Evolutionary conservation across 2,888 invertebrate species (phyloP), one percentile per base, ranked within the genome.

Genomic region (Mimas tiliae): DNA sequence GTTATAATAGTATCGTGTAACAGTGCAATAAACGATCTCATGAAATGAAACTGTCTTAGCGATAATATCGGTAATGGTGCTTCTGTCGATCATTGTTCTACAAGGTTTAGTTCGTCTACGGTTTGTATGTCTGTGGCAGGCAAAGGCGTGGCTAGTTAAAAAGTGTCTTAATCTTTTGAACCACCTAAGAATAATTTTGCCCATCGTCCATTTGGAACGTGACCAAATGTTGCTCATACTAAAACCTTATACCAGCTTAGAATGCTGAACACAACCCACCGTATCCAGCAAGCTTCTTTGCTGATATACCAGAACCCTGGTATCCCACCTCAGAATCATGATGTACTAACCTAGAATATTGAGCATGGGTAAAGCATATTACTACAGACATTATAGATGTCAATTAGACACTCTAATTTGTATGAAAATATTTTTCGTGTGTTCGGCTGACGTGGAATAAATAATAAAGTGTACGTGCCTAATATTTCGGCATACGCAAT

Each of bases 11-110:
- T 33, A 42, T 55, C 16, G 21, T 74, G 67, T 76, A 74, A 74
- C 69, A 68, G 84, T 85, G 84, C 83, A 86, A 86, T 85, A 85
- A 73, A 79, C 83, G 87, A 85, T 87, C 87, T 87, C 85, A 69
- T 74, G 42, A 19, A 42, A 71, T 74, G 68, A 71, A 74, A 70
- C 74, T 75, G 69, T 78, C 67, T 69, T n/a, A n/a, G 62, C 70
- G 71, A 78, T 74, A 79, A 79, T 77, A 76, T 70, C 70, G 68
- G 51, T 71, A 72, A 69, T 76, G 82, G 79, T 81, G 82, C 79
- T 84, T 78, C 75, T 75, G 64, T 70, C 72, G 76, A 79, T 16
- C 16, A 80, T 63, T 47, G 48, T 38, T 47, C 47, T 48, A 33
- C 14, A 42, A 38, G 33, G 48, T 27, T 27, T 34, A 48, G 19